A percentile compares a stretch with the other conserved stretches of the same genome.
Conservation (phyloP, 2,888 invertebrate species). For the Terebella lapidaria region DNA sequence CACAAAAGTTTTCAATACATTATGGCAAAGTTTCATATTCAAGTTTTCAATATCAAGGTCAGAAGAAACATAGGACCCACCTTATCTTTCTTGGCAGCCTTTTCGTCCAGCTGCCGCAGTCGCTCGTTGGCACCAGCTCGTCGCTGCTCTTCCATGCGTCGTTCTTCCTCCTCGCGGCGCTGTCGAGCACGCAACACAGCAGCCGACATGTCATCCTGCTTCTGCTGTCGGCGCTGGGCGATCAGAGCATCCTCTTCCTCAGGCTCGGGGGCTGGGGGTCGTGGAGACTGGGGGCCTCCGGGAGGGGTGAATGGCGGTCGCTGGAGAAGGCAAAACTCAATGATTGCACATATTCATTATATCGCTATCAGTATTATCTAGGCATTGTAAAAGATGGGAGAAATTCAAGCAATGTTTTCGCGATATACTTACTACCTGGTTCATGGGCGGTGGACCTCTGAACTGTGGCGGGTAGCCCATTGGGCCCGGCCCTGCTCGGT, state of each 20-base stretch:
- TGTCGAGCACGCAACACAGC: slow-evolving; percentile 72
- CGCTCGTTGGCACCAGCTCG: slow-evolving; percentile 61
- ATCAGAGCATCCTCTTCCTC: slow-evolving; percentile 14
- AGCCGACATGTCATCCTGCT: slow-evolving; percentile 54
- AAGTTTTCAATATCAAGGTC: too few relatives aligned
- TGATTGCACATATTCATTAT: too few relatives aligned
- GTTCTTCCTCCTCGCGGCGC: slow-evolving; percentile 83
- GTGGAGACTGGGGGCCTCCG: background rate
- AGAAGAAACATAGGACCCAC: background rate
- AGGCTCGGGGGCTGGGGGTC: background rate
- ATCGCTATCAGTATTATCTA: too few relatives aligned
- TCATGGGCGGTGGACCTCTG: background rate
- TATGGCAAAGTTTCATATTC: too few relatives aligned
- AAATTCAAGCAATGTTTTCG: too few relatives aligned
- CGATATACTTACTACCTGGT: too few relatives aligned
- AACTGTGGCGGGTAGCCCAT: background rate
- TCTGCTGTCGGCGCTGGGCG: slow-evolving; percentile 9
- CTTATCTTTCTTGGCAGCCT: slow-evolving; percentile 9
- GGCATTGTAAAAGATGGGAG: too few relatives aligned
- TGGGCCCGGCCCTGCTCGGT: slow-evolving; percentile 6
- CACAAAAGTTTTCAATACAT: too few relatives aligned
- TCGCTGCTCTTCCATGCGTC: slow-evolving; percentile 31
- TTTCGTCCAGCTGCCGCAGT: slow-evolving; percentile 64
- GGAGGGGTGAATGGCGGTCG: background rate
- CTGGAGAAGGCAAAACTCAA: background rate